Conservation (phyloP, 92 coral and sea anemone species). For the Zoanthus sansibaricus region DNA sequence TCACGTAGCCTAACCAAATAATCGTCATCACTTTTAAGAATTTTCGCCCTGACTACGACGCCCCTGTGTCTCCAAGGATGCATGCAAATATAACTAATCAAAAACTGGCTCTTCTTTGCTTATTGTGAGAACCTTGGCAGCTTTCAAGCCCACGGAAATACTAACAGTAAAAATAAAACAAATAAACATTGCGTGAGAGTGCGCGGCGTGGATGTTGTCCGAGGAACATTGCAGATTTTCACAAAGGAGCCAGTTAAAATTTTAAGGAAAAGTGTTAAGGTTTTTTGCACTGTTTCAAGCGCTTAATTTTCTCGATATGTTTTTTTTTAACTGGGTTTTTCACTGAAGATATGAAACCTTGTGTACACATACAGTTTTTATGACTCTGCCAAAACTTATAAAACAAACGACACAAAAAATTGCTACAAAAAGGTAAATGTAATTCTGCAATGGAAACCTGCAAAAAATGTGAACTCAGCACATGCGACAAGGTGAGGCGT, state of each 20-base stretch:
- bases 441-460: no score
- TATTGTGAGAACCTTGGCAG: conserved; percentile 1
- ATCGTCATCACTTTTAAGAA: no score
- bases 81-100: no score
- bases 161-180: conserved; percentile 37
- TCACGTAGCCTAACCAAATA: no score
- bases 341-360: not conserved
- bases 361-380: no score
- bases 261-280: not conserved
- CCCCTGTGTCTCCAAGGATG: no score
- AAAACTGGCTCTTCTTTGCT: conserved; percentile 31
- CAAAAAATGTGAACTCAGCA: no score
- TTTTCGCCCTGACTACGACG: no score
- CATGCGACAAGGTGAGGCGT: no score
- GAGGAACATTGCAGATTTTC: conserved; percentile 29
- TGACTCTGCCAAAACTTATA: no score
- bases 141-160: conserved; percentile 28
- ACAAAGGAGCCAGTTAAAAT: conserved; percentile 27
- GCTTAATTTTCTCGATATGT: conserved; percentile 43
- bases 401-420: no score
- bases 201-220: conserved; percentile 42
- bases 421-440: no score
- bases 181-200: conserved; percentile 37
- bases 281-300: conserved; percentile 48
- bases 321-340: conserved; percentile 35